phyloP scores from a whole-genome alignment of 2,888 invertebrate species.

The Xylophagus ater region DNA sequence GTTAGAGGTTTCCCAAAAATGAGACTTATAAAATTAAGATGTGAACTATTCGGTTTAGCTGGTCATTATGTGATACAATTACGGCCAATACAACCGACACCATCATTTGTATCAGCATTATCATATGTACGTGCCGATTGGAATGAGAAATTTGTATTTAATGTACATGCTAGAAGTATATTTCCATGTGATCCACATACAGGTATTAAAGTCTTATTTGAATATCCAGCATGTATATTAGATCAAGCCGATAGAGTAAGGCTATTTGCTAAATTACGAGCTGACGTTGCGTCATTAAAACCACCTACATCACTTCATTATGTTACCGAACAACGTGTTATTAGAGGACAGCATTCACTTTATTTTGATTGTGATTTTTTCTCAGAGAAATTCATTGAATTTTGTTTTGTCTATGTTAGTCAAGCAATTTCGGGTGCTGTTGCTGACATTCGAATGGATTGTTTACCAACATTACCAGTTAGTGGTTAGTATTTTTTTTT shows the following conservation, averaged over 20 bases:
- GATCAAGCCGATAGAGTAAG: conserved; percentile 67
- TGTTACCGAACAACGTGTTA: conserved; percentile 52
- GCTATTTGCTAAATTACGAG: conserved; percentile 61
- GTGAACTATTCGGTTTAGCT: conserved; percentile 71
- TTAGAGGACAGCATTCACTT: conserved; percentile 62
- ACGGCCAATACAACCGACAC: conserved; percentile 52
- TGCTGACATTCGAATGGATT: conserved; percentile 72
- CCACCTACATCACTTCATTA: conserved; percentile 53
- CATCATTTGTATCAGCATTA: conserved; percentile 46
- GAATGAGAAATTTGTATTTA: conserved; percentile 76
- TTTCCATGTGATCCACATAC: conserved; percentile 67
- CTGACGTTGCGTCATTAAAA: conserved; percentile 55
- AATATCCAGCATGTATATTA: conserved; percentile 73
- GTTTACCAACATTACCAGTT: conserved; percentile 70
- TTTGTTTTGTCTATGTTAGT: conserved; percentile 80
- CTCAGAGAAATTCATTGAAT: conserved; percentile 71
- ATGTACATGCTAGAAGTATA: conserved; percentile 72
- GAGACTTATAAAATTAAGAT: conserved; percentile 55
- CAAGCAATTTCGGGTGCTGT: conserved; percentile 77
- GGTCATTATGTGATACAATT: conserved; percentile 69
- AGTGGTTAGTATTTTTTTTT: conserved; percentile 47
- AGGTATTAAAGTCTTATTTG: conserved; percentile 67
- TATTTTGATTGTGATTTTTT: conserved; percentile 72
- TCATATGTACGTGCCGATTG: conserved; percentile 50
- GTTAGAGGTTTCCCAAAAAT: conserved; percentile 61